Evolutionary conservation across 1,140 invertebrate genomes (phyloP), one percentile per base, ranked within the genome.

Genomic region (Anastatus disparis): DNA sequence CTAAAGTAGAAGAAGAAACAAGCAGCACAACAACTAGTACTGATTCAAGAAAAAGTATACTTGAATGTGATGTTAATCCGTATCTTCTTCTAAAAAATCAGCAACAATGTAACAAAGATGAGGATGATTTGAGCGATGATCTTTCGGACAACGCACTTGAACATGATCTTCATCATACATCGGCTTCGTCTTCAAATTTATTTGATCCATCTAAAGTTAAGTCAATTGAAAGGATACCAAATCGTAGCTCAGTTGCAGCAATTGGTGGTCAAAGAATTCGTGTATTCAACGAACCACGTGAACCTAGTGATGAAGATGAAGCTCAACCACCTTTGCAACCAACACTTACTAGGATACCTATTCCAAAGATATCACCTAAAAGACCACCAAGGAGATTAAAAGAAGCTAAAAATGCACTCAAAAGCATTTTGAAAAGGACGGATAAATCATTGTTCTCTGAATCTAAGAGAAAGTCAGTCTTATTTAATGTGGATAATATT

Each of bases 21-120:
- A 55, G 50, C n/a, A 65, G 63, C 24, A 29, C 63, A 3, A 40
- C 35, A 0, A 13, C 53, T 1, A 9, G 62, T 2, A 50, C 35
- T 15, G 78, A 87, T 75, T 76, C 85, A 79, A 17, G 88, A 27
- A 89, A 89, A 53, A 94, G 93, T 20, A 95, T 95, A 70, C 84
- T 96, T 15, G 92, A 94, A 76, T 94, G 93, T 82, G 90, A 94
- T 78, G 92, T 95, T 13, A 95, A 94, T 84, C 93, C 94, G 6
- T 95, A 95, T 76, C 92, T 94, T 56, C 84, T 96, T 70, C 89
- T 95, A 59, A 89, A 89, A 71, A 82, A 82, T 44, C 77, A 81
- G 50, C 76, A 71, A 9, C 48, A 63, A 27, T 40, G 58, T 22
- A 38, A 13, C 12, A 77, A 73, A 35, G 82, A 82, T 67, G 81